A percentile compares a stretch with the other conserved stretches of the same genome.
These are phyloP conservation scores for Pectinophora gossypiella DNA, from an alignment of 1,140 invertebrate species.

Conservation along the genomic window DNA sequence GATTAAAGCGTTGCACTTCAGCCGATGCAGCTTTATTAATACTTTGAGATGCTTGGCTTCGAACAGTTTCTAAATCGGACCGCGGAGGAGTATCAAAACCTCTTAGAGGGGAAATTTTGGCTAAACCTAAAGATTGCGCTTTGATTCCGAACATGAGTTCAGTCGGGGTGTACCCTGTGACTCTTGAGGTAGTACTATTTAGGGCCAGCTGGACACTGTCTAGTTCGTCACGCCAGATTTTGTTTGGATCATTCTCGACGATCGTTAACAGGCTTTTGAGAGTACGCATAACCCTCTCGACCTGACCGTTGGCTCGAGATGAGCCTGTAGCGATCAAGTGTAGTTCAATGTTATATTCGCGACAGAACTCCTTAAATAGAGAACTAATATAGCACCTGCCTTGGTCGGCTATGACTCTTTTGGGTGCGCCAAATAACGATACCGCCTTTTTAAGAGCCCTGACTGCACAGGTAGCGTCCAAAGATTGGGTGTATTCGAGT, in stretches of 20 bases:
- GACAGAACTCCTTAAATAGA: slow-evolving; percentile 5
- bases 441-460: slow-evolving; percentile 8
- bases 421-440: slow-evolving; percentile 17
- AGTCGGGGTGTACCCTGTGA: slow-evolving; percentile 8
- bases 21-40: background rate
- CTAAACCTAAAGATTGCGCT: background rate
- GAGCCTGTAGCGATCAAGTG: slow-evolving; percentile 31
- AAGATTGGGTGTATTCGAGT: slow-evolving; percentile 16
- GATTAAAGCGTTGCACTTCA: slow-evolving; percentile 5
- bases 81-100: background rate
- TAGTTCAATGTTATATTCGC: slow-evolving; percentile 13
- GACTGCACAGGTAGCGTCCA: slow-evolving; percentile 12
- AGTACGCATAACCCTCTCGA: slow-evolving; percentile 10
- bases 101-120: background rate
- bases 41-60: background rate
- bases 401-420: slow-evolving; percentile 18
- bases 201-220: slow-evolving; percentile 9
- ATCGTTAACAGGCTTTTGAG: slow-evolving; percentile 8
- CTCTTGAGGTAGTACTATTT: too few relatives aligned
- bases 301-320: slow-evolving; percentile 23
- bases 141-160: slow-evolving; percentile 11
- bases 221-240: slow-evolving; percentile 3
- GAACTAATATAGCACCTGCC: slow-evolving; percentile 8
- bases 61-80: background rate
- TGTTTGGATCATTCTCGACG: background rate